Evolutionary conservation across 2,113 vertebrate species (phyloP).

Genomic region (Heterotis niloticus): DNA sequence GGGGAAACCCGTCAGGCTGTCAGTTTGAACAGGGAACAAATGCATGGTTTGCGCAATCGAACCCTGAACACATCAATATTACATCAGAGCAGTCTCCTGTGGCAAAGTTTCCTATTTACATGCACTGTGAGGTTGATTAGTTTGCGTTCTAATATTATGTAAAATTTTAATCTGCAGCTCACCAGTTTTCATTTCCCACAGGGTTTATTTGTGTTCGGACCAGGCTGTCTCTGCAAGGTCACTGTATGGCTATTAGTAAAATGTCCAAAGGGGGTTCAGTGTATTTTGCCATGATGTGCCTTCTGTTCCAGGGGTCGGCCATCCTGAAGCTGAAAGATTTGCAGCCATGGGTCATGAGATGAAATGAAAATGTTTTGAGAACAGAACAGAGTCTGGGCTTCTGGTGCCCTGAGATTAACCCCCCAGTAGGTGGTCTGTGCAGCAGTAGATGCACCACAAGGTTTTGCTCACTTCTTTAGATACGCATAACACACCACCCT

Average conservation of each 20-base stretch:
- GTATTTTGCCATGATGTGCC: too few relatives aligned
- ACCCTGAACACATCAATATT: conserved; percentile 23
- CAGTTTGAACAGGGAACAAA: conserved; percentile 20
- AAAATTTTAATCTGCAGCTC: background rate
- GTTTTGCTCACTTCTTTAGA: too few relatives aligned
- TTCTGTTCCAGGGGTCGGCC: too few relatives aligned
- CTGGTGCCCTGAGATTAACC: too few relatives aligned
- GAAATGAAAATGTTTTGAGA: too few relatives aligned
- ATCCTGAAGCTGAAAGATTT: too few relatives aligned
- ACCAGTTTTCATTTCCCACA: background rate
- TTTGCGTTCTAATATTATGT: background rate
- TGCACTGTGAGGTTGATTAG: background rate
- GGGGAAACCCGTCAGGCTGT: conserved; percentile 33
- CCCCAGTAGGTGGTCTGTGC: too few relatives aligned
- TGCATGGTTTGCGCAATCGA: background rate
- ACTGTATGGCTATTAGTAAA: background rate
- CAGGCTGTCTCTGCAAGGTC: background rate
- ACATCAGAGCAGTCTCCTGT: background rate
- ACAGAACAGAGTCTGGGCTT: too few relatives aligned
- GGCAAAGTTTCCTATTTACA: background rate
- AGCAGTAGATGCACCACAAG: too few relatives aligned
- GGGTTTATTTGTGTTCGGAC: background rate
- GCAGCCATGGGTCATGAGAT: too few relatives aligned
- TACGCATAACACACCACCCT: too few relatives aligned
- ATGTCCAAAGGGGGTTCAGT: too few relatives aligned